phyloP scores from a whole-genome alignment of 2,797 vertebrate genomes.

The Malurus leucopterus region DNA sequence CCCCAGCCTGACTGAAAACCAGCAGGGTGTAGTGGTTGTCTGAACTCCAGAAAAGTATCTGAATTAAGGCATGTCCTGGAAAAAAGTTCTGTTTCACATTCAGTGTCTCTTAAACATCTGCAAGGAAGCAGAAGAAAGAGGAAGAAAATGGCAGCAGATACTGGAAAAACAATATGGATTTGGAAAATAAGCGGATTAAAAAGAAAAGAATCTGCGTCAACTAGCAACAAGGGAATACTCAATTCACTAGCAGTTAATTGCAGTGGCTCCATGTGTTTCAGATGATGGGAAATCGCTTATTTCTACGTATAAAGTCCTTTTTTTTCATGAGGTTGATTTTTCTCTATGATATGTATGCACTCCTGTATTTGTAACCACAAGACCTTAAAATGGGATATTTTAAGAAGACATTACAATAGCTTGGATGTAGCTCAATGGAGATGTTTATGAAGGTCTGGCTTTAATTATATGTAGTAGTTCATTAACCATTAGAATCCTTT shows the following conservation, averaged over 20 bases:
- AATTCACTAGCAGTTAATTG: neutral
- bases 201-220: neutral
- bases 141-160: neutral
- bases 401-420: neutral
- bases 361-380: neutral
- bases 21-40: neutral
- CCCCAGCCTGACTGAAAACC: neutral
- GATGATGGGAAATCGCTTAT: neutral
- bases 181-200: neutral
- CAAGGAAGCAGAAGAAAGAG: neutral
- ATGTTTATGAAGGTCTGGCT: neutral
- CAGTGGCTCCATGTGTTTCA: neutral
- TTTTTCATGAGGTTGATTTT: neutral
- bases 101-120: neutral
- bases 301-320: neutral
- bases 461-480: neutral
- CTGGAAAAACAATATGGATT: neutral
- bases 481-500: neutral
- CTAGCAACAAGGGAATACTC: neutral
- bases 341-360: neutral
- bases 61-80: neutral
- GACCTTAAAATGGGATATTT: neutral
- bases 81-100: neutral
- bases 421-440: neutral
- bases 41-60: neutral